These are phyloP conservation scores for Hemithea aestivaria DNA, from an alignment of 2,888 invertebrate species.

Conservation along the genomic window DNA sequence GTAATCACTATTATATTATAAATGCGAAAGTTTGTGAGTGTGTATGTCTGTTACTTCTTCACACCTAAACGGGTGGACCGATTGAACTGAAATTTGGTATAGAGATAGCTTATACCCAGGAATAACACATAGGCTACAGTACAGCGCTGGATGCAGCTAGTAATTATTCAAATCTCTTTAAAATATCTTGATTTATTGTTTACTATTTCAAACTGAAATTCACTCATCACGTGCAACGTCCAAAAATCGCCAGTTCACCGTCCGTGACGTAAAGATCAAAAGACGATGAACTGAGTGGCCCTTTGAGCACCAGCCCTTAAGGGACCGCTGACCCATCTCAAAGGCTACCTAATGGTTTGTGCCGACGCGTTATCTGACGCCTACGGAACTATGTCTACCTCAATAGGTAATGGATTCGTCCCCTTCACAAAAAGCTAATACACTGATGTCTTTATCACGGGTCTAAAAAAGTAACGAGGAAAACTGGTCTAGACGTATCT, in stretches of 20 bases:
- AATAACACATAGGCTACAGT: no score
- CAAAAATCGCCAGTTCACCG: constrained; percentile 16
- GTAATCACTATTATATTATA: no score
- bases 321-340: constrained; percentile 57
- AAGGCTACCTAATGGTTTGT: constrained; percentile 54
- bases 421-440: constrained; percentile 14
- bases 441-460: constrained; percentile 8
- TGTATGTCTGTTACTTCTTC: no score
- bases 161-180: no score
- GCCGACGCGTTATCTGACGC: constrained; percentile 47
- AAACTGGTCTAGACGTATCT: no score
- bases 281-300: constrained; percentile 55
- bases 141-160: no score
- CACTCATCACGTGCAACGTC: constrained; percentile 13
- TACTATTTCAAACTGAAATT: constrained; percentile 5
- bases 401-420: constrained; percentile 32
- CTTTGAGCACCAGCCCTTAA: constrained; percentile 46
- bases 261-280: constrained; percentile 49
- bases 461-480: no score
- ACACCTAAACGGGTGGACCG: no score
- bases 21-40: no score
- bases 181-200: no score
- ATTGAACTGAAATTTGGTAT: no score
- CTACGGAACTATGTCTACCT: constrained; percentile 23
- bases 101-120: no score